Evolutionary conservation across 2,888 invertebrate species (phyloP), one percentile per base, ranked within the genome.

Genomic region (Dysmachus trigonus): DNA sequence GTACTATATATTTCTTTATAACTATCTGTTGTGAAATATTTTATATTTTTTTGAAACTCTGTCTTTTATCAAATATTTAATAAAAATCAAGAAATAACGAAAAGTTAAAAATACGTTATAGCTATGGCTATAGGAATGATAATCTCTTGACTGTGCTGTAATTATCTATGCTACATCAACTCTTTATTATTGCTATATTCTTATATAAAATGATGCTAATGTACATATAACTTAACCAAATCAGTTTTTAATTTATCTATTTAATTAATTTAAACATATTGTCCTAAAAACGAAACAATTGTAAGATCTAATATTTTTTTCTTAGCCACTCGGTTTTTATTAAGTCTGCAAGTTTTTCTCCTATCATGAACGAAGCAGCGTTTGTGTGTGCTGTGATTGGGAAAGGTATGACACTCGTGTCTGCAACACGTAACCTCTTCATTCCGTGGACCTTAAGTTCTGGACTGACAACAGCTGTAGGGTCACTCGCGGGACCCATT

Each of bases 301-400:
- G 0, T 31, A 30, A 27, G 30, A 47, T 47, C 47, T 47, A 13
- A 5, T 47, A 15, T 73, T 33, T 73, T 7, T 7, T 35, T n/a
- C 4, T 33, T 33, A 33, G 27, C 94, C 93, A 95, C 51, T 93
- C 91, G 30, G 89, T 89, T 90, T 93, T 94, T 74, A 95, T 93
- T 90, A 95, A 91, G 90, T 95, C 95, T 0, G 95, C 93, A 1
- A 94, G 94, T 89, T 95, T 95, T 90, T 95, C 95, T 0, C 94
- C 95, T 74, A 95, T 94, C 94, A 95, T 94, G 88, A 94, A 93
- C 0, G 94, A 93, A 0, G 95, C 94, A 0, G 95, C 95, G 89
- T 94, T 94, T 1, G 94, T 94, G 89, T 95, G 95, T 0, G 95
- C 94, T 0, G 94, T 93, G 8, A 94, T 90, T 5, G 94, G 93